These are phyloP conservation scores for Drosophila hamatofila DNA, from an alignment of 2,888 invertebrate species.

Conservation along the genomic window DNA sequence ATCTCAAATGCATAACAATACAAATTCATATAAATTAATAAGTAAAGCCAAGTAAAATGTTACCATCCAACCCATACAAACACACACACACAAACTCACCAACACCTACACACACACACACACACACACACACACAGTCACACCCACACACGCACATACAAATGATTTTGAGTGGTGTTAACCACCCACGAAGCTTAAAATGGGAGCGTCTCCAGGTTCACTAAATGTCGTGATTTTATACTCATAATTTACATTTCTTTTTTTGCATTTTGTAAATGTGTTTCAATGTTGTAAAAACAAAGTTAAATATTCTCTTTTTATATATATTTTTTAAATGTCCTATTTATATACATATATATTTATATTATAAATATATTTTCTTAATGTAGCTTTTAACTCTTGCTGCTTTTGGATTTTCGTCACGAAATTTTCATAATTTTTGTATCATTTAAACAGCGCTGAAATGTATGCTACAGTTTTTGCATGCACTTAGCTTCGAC, in stretches of 20 bases:
- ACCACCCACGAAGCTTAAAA: conserved; percentile 11
- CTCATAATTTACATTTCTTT: conserved; percentile 16
- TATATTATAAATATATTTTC: conserved; percentile 28
- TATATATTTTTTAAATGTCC: conserved; percentile 28
- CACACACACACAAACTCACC: conserved; percentile 7
- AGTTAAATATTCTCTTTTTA: conserved; percentile 28
- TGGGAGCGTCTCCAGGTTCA: conserved; percentile 25
- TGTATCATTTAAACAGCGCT: conserved; percentile 43
- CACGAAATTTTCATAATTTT: conserved; percentile 17
- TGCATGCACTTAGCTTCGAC: conserved; percentile 56
- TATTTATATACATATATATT: conserved; percentile 22
- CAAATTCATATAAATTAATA: conserved; percentile 45
- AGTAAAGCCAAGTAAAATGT: conserved; percentile 47
- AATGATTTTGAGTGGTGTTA: conserved; percentile 13
- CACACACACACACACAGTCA: conserved; percentile 5
- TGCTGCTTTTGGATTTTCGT: conserved; percentile 64
- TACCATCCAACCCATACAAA: conserved; percentile 19
- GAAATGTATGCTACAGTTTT: conserved; percentile 73
- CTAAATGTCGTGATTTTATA: conserved; percentile 46
- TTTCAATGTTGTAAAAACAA: conserved; percentile 54
- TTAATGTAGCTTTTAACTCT: conserved; percentile 50
- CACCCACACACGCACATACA: conserved; percentile 1
- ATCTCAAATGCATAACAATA: conserved; percentile 30
- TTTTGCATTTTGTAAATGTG: conserved; percentile 59
- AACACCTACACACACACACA: conserved; percentile 5